Evolutionary conservation across 2,113 vertebrate species (phyloP).

Genomic region (Scomber japonicus): DNA sequence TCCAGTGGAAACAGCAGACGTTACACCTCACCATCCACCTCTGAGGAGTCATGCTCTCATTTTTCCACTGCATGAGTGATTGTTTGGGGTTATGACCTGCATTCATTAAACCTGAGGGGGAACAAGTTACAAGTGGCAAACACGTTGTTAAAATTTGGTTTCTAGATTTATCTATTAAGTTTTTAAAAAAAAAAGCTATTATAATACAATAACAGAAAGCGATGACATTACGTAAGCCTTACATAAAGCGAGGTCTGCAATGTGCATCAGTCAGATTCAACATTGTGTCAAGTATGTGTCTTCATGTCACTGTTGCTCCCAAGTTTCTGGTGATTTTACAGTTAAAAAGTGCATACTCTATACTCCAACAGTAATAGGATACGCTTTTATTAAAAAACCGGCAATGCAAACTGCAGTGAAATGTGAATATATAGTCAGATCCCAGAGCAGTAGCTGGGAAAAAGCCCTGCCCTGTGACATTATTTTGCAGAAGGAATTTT

Average conservation of each 20-base stretch:
- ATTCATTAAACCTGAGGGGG: slow-evolving; percentile 18
- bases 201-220: slow-evolving; percentile 7
- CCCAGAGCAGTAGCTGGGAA: slow-evolving; percentile 21
- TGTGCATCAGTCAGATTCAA: slow-evolving; percentile 50
- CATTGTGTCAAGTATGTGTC: slow-evolving; percentile 11
- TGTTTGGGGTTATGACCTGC: slow-evolving; percentile 35
- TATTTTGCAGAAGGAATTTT: slow-evolving; percentile 46
- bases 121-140: slow-evolving; percentile 3
- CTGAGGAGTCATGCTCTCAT: slow-evolving; percentile 28
- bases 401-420: slow-evolving; percentile 1
- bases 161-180: neutral
- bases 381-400: slow-evolving; percentile 32
- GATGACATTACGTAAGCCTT: slow-evolving; percentile 55
- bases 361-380: neutral
- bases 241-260: slow-evolving; percentile 54
- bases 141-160: neutral
- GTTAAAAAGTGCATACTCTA: slow-evolving; percentile 6
- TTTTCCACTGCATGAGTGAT: slow-evolving; percentile 54
- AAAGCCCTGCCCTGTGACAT: slow-evolving; percentile 18
- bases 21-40: slow-evolving; percentile 29
- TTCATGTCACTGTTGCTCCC: slow-evolving; percentile 5
- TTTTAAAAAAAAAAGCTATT: neutral
- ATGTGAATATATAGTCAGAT: neutral
- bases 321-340: slow-evolving; percentile 15
- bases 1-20: slow-evolving; percentile 65